Conservation (phyloP, 2,797 vertebrate genomes). For the Poecilia wingei region DNA sequence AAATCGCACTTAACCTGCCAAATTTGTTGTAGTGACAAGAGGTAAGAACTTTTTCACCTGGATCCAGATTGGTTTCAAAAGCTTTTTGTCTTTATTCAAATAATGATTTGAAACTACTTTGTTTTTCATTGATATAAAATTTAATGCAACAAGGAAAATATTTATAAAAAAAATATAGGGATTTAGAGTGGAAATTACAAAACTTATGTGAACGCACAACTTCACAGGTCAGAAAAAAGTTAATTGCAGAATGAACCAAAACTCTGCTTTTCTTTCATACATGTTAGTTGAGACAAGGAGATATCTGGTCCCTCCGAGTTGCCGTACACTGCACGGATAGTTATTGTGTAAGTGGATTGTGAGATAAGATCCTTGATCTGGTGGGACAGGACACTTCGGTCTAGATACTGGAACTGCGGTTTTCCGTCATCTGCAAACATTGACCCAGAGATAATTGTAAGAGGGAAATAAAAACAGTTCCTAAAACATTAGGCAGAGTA, state of each 20-base stretch:
- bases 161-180: not conserved
- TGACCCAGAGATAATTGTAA: not conserved
- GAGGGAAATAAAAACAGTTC: not conserved
- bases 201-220: constrained; percentile 10
- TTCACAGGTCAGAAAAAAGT: constrained; percentile 26
- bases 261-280: constrained; percentile 61
- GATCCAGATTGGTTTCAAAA: not conserved
- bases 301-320: constrained; percentile 87
- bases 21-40: not conserved
- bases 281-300: constrained; percentile 85
- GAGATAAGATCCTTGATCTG: constrained; percentile 79
- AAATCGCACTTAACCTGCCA: not conserved
- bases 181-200: not conserved
- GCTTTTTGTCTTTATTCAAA: not conserved
- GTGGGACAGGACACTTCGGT: constrained; percentile 72
- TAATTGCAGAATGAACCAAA: constrained; percentile 21
- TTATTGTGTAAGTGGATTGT: constrained; percentile 79
- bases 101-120: not conserved
- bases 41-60: not conserved
- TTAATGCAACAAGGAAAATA: not conserved
- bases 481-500: not conserved
- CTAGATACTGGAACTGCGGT: constrained; percentile 80
- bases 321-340: constrained; percentile 82
- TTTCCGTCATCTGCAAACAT: constrained; percentile 63
- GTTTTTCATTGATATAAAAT: not conserved